Evolutionary conservation across 2,113 vertebrate genomes (phyloP).

Genomic region (Apus apus): DNA sequence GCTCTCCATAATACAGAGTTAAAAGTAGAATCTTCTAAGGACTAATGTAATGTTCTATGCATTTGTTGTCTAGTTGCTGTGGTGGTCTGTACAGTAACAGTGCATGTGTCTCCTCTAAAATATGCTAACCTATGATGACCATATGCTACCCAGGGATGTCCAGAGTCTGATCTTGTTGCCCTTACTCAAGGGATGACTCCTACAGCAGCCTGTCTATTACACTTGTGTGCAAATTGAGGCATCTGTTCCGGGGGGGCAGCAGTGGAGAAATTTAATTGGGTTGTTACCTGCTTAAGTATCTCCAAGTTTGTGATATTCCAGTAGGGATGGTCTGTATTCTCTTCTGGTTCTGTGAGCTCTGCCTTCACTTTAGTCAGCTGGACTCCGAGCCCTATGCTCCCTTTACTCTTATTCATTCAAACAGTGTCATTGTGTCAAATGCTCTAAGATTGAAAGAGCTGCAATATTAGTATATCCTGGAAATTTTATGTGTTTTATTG

Average conservation of each 20-base stretch:
- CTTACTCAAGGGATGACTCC: neutral
- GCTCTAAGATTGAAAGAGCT: neutral
- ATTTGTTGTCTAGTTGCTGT: neutral
- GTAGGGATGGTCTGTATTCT: neutral
- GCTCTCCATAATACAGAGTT: neutral
- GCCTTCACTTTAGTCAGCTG: neutral
- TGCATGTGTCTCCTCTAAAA: neutral
- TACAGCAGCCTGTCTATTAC: neutral
- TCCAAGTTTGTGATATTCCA: neutral
- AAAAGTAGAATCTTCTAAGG: neutral
- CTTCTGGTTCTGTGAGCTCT: neutral
- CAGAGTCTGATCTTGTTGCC: neutral
- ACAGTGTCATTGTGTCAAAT: neutral
- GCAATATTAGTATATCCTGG: neutral
- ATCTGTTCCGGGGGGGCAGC: neutral
- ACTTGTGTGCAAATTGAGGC: neutral
- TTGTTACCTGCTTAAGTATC: neutral
- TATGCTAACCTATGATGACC: neutral
- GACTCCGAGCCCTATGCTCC: neutral
- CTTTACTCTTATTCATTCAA: neutral
- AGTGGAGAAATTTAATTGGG: neutral
- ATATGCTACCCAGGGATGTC: neutral
- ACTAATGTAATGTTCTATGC: fast-evolving
- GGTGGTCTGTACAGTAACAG: neutral
- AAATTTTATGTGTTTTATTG: neutral